Conservation (phyloP, 2,888 invertebrate genomes). For the Priocnemis perturbator region DNA sequence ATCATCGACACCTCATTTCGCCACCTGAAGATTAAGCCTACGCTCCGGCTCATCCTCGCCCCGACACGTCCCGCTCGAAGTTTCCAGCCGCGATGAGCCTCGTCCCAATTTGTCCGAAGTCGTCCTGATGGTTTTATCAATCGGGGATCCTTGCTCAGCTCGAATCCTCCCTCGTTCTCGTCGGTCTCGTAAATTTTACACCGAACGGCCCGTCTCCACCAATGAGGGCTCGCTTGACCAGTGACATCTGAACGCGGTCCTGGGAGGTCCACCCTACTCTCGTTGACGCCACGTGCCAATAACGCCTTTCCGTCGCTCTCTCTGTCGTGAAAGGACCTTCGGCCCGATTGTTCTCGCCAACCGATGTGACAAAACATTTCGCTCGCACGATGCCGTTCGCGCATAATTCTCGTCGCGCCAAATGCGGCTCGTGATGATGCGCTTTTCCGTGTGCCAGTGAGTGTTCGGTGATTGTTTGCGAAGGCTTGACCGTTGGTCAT, state of each 20-base stretch:
- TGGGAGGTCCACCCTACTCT: constrained; percentile 35
- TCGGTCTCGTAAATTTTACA: constrained; percentile 38
- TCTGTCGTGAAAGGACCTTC: constrained; percentile 33
- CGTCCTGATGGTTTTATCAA: constrained; percentile 9
- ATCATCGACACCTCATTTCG: background rate
- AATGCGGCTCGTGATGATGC: constrained; percentile 11
- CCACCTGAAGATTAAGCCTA: background rate
- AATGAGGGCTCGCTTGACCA: constrained; percentile 37
- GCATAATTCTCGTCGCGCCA: background rate
- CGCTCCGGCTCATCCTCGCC: background rate
- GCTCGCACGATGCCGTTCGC: background rate
- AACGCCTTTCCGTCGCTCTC: constrained; percentile 58
- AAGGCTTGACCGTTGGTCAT: constrained; percentile 20
- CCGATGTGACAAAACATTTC: background rate
- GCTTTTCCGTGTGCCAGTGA: constrained; percentile 19
- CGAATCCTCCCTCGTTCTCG: constrained; percentile 5
- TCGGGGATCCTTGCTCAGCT: constrained; percentile 3
- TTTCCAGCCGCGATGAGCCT: background rate
- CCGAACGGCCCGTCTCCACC: constrained; percentile 24
- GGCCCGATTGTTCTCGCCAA: background rate
- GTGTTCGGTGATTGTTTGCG: constrained; percentile 11
- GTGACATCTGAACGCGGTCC: constrained; percentile 37
- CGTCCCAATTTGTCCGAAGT: background rate
- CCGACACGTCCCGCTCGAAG: background rate
- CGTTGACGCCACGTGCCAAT: constrained; percentile 66